Evolutionary conservation across 2,113 vertebrate species (phyloP).

Genomic region (Leptobrachium ailaonicum): DNA sequence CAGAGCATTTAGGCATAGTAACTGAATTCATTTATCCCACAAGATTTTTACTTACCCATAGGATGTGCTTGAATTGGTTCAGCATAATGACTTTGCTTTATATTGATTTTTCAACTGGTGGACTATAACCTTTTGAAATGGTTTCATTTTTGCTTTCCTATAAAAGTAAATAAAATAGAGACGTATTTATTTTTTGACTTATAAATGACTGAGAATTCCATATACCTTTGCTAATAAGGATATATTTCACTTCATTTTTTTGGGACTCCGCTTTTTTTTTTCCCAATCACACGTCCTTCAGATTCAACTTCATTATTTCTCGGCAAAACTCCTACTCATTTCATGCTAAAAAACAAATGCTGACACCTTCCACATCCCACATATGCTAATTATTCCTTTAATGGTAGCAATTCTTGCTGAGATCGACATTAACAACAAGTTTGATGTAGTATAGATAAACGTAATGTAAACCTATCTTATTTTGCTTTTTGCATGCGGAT

Average conservation of each 20-base stretch:
- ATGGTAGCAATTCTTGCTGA: no score
- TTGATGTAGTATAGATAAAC: no score
- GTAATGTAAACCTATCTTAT: no score
- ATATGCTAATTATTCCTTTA: no score
- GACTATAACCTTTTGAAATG: constrained; percentile 57
- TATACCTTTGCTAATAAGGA: constrained; percentile 61
- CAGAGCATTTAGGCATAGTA: constrained; percentile 52
- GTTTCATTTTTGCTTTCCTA: constrained; percentile 60
- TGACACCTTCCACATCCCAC: not conserved
- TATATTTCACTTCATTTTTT: constrained; percentile 53
- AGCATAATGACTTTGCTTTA: constrained; percentile 51
- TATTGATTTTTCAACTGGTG: constrained; percentile 64
- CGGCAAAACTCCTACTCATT: not conserved
- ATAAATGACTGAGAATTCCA: constrained; percentile 59
- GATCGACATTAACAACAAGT: no score
- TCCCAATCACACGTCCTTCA: not conserved
- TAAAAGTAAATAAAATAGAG: constrained; percentile 56
- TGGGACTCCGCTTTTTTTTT: constrained; percentile 48
- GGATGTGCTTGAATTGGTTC: constrained; percentile 51
- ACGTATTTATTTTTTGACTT: constrained; percentile 51
- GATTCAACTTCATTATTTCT: constrained; percentile 32
- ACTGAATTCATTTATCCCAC: constrained; percentile 52
- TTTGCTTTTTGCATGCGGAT: no score
- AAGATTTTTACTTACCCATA: constrained; percentile 52
- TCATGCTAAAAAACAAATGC: not conserved